phyloP scores from a whole-genome alignment of 2,113 vertebrate genomes.

The Aptenodytes forsteri region DNA sequence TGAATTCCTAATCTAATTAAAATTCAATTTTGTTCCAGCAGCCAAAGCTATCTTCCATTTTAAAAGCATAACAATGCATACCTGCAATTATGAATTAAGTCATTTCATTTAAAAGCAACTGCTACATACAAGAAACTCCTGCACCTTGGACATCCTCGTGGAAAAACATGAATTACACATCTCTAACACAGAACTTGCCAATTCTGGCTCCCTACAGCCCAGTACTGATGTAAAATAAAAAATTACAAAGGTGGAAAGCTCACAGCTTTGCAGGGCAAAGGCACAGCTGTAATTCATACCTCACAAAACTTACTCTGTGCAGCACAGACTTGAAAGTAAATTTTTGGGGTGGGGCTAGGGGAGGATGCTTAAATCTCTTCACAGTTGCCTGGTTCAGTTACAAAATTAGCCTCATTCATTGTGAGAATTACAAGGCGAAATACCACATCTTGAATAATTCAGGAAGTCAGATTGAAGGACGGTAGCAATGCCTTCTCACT shows the following conservation, averaged over 20 bases:
- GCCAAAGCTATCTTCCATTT: neutral
- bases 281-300: neutral
- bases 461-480: neutral
- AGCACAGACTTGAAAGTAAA: neutral
- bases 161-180: neutral
- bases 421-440: neutral
- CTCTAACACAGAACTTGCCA: neutral
- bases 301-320: neutral
- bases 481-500: neutral
- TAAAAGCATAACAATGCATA: neutral
- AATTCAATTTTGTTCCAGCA: slow-evolving; percentile 16
- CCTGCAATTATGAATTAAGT: neutral
- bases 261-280: neutral
- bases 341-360: neutral
- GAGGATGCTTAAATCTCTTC: neutral
- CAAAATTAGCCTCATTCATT: neutral
- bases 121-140: neutral
- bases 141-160: neutral
- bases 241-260: neutral
- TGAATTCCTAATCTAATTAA: slow-evolving; percentile 8
- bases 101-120: neutral
- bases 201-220: neutral
- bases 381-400: neutral
- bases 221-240: neutral
- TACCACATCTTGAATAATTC: neutral